Conservation (phyloP, 2,888 invertebrate genomes). For the Cryptus viduatorius region DNA sequence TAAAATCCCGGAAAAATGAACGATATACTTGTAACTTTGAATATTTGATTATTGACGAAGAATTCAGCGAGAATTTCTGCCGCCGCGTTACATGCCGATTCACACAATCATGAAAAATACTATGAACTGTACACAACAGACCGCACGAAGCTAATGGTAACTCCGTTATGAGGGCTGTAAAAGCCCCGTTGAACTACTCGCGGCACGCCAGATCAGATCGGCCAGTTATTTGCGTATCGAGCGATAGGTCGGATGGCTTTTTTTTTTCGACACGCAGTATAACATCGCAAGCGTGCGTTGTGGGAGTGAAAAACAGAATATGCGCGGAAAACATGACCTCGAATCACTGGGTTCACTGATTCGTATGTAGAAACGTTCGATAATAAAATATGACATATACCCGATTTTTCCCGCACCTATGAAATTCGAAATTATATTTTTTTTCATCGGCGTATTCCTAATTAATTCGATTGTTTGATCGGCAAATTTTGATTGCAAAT, state of each 20-base stretch:
- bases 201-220: slow-evolving; percentile 19
- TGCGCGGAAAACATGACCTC: neutral
- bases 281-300: slow-evolving; percentile 5
- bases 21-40: neutral
- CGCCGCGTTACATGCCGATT: neutral
- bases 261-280: slow-evolving; percentile 29
- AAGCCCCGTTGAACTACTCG: slow-evolving; percentile 45
- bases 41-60: neutral
- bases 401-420: neutral
- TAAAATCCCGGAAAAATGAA: neutral
- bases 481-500: neutral
- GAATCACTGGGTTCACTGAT: neutral
- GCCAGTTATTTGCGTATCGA: slow-evolving; percentile 49
- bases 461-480: neutral
- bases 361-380: neutral
- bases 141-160: slow-evolving; percentile 13
- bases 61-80: neutral
- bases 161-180: slow-evolving; percentile 43
- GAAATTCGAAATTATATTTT: neutral
- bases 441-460: neutral
- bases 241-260: slow-evolving; percentile 20
- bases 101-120: slow-evolving; percentile 7
- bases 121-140: slow-evolving; percentile 7
- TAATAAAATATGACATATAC: neutral
- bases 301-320: slow-evolving; percentile 34